These are phyloP conservation scores for Platorchestia sp. DNA, from an alignment of 1,140 invertebrate species.

Conservation along the genomic window DNA sequence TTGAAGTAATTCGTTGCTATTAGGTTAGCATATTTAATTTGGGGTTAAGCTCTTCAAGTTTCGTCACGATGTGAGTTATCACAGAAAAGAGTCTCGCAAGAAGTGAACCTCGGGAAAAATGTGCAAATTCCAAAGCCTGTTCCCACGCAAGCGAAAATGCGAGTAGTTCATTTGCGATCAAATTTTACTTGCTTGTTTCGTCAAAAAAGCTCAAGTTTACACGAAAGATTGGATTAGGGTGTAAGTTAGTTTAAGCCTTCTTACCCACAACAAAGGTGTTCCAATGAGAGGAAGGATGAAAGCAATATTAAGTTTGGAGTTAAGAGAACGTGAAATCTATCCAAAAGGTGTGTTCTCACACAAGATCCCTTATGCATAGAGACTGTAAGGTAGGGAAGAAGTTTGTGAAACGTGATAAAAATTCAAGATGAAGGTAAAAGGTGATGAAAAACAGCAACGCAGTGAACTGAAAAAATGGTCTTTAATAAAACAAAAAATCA, in stretches of 20 bases:
- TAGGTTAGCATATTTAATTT: background rate
- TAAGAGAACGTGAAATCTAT: background rate
- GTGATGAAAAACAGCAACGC: too few relatives aligned
- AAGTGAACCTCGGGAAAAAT: background rate
- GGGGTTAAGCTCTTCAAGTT: background rate
- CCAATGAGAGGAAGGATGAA: too few relatives aligned
- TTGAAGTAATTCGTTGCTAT: background rate
- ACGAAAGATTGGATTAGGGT: background rate
- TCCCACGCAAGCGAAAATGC: background rate
- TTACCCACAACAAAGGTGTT: too few relatives aligned
- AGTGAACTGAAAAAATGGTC: too few relatives aligned
- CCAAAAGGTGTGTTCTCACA: too few relatives aligned
- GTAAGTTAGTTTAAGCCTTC: too few relatives aligned
- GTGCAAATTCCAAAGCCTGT: background rate
- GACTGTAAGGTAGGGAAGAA: too few relatives aligned
- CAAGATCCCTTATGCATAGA: too few relatives aligned
- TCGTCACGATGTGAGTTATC: background rate
- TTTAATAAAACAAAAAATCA: too few relatives aligned
- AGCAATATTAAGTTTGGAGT: background rate
- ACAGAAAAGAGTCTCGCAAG: background rate
- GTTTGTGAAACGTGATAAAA: too few relatives aligned
- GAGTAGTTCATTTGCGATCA: background rate
- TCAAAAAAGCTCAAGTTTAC: background rate
- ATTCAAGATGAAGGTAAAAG: too few relatives aligned
- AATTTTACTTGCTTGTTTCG: background rate